A percentile compares a stretch with the other conserved stretches of the same genome.
Conservation (phyloP, 2,888 invertebrate genomes). For the Trissolcus brochymenae region DNA sequence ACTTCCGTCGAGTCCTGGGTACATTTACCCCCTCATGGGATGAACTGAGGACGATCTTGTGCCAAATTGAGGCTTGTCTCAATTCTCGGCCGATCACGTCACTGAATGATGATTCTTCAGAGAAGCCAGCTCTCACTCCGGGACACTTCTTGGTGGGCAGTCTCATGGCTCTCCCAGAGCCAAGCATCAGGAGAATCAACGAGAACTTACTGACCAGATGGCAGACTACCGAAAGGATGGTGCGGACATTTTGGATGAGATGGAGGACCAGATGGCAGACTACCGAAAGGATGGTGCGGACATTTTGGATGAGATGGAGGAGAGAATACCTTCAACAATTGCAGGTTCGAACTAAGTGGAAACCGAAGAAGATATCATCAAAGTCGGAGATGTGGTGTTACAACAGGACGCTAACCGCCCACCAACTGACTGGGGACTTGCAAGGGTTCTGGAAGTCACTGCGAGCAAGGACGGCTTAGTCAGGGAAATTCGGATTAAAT, state of each 20-base stretch:
- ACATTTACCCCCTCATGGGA: not conserved
- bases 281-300: not conserved
- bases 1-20: not conserved
- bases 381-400: not conserved
- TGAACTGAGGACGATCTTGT: not conserved
- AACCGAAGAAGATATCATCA: not conserved
- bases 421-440: not conserved
- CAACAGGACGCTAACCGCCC: not conserved
- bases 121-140: not conserved
- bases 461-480: too few species aligned
- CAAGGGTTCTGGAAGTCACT: too few species aligned
- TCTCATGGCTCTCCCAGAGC: not conserved
- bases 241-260: not conserved
- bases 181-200: not conserved
- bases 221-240: not conserved
- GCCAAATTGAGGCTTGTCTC: constrained; percentile 1
- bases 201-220: not conserved
- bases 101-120: not conserved
- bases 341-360: not conserved
- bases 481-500: too few species aligned
- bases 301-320: not conserved
- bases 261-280: not conserved
- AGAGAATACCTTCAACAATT: not conserved
- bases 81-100: not conserved
- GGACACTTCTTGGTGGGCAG: not conserved